A percentile compares a stretch with the other conserved stretches of the same genome.
These are phyloP conservation scores for Clarias platycephalus DNA, from an alignment of 2,797 vertebrate species.

Conservation along the genomic window DNA sequence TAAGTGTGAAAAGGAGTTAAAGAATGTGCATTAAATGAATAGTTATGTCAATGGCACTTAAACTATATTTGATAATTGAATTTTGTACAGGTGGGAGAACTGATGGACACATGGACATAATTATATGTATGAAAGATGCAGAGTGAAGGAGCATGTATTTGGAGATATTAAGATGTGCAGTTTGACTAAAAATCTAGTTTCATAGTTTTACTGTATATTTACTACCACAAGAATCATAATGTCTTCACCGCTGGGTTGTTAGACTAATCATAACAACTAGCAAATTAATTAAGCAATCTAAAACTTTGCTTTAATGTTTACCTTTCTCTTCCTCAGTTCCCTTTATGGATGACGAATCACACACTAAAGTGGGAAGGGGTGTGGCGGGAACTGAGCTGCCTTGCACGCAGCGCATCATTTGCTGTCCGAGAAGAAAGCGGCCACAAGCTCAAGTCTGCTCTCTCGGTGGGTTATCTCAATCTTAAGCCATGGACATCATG, in stretches of 20 bases:
- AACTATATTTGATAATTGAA: neutral
- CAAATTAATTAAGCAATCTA: neutral
- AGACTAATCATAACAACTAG: neutral
- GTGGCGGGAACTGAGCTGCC: conserved; percentile 94
- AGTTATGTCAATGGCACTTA: neutral
- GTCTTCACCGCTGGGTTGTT: neutral
- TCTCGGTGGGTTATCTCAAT: conserved; percentile 75
- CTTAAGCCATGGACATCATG: neutral
- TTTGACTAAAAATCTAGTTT: neutral
- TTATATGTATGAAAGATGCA: neutral
- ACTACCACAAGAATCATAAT: neutral
- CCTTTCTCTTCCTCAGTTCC: conserved; percentile 76
- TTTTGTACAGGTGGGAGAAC: neutral
- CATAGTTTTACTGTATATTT: neutral
- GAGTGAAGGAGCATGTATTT: no score
- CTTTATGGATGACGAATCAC: conserved; percentile 86
- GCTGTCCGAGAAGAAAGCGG: conserved; percentile 93
- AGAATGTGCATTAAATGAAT: neutral
- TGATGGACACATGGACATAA: neutral
- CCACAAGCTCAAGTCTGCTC: conserved; percentile 91
- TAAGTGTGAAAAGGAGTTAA: neutral
- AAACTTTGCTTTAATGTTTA: neutral
- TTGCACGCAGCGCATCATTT: conserved; percentile 92
- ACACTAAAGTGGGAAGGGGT: conserved; percentile 94
- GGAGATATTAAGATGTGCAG: neutral